A percentile compares a stretch with the other conserved stretches of the same genome.
Evolutionary conservation across 2,888 invertebrate genomes (phyloP).

Genomic region (Athalia circularis): DNA sequence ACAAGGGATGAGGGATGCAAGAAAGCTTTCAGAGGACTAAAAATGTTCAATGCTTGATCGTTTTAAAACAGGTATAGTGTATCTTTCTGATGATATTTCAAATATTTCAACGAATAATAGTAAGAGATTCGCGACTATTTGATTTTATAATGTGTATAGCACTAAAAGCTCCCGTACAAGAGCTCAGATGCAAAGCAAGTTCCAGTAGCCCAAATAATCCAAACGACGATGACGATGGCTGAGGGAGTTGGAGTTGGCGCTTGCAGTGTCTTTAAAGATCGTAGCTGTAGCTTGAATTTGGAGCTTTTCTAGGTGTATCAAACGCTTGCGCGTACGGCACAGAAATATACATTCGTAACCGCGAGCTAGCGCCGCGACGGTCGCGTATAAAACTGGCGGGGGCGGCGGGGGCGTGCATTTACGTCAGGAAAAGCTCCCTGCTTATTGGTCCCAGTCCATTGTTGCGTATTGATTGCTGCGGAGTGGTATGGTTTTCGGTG

Average conservation of each 20-base stretch:
- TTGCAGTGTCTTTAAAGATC: slow-evolving; percentile 30
- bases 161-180: no score
- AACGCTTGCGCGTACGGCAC: slow-evolving; percentile 32
- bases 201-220: no score
- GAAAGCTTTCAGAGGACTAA: no score
- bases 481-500: slow-evolving; percentile 66
- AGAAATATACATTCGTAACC: slow-evolving; percentile 15
- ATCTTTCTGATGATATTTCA: no score
- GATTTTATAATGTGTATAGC: no score
- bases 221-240: no score
- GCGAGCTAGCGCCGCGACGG: slow-evolving; percentile 47
- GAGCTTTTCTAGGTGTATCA: slow-evolving; percentile 45
- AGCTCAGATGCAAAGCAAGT: no score
- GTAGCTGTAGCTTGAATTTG: slow-evolving; percentile 43
- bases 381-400: slow-evolving; percentile 54
- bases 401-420: slow-evolving; percentile 65
- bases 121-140: no score
- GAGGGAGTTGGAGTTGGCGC: slow-evolving; percentile 1
- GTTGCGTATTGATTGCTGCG: slow-evolving; percentile 74
- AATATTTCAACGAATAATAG: no score
- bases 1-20: no score
- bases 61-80: no score
- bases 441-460: slow-evolving; percentile 74
- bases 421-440: slow-evolving; percentile 73
- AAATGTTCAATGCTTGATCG: no score